Conservation (phyloP, 1,140 invertebrate species). For the Eciton burchellii region DNA sequence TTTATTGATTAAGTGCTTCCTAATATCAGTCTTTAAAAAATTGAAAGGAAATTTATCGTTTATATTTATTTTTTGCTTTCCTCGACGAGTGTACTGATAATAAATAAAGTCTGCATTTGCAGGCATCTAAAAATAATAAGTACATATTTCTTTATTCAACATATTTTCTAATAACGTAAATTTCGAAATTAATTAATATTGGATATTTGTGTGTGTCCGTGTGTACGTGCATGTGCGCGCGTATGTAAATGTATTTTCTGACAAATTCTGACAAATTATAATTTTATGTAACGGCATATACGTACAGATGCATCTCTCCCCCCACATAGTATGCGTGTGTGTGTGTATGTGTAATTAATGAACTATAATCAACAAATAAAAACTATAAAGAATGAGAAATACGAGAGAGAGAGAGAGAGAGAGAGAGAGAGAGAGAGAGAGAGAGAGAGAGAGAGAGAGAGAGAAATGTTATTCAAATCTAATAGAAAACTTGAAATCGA, state of each 20-base stretch:
- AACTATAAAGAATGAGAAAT: constrained; percentile 28
- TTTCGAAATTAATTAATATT: constrained; percentile 45
- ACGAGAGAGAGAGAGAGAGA: neutral
- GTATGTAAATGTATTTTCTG: constrained; percentile 31
- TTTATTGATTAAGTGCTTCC: too few relatives aligned
- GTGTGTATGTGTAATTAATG: constrained; percentile 41
- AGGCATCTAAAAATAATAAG: constrained; percentile 20
- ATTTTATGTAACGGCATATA: constrained; percentile 11
- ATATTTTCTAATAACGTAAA: constrained; percentile 23
- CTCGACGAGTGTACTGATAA: too few relatives aligned
- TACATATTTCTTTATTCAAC: constrained; percentile 29
- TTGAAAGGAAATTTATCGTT: too few relatives aligned
- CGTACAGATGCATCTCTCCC: too few relatives aligned
- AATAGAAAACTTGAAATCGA: constrained; percentile 29
- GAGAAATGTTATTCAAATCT: neutral
- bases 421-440: constrained; percentile 19
- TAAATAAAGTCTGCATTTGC: too few relatives aligned
- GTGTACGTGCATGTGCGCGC: neutral
- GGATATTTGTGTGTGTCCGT: neutral
- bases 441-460: neutral
- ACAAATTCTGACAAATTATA: constrained; percentile 44
- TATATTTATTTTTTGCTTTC: too few relatives aligned
- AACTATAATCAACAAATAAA: constrained; percentile 33
- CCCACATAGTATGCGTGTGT: too few relatives aligned
- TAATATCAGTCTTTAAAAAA: too few relatives aligned